Evolutionary conservation across 2,888 invertebrate species (phyloP), one percentile per base, ranked within the genome.

Genomic region (Sisyra nigra): DNA sequence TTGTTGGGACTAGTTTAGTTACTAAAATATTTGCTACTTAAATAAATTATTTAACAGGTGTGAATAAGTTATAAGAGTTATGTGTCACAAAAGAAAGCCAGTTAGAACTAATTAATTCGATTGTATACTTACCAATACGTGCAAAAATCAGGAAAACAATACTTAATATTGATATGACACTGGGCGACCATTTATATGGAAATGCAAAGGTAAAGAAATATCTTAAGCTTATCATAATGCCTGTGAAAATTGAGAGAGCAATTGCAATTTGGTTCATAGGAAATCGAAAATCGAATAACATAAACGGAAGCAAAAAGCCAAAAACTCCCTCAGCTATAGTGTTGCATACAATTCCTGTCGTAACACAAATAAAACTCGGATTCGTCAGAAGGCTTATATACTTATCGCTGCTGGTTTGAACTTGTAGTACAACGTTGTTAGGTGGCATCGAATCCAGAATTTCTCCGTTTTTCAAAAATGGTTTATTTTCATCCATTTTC

Each of bases 51-150:
- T n/a, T n/a, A n/a, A n/a, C n/a, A n/a, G n/a, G n/a, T n/a, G n/a
- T n/a, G n/a, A n/a, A n/a, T n/a, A n/a, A n/a, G n/a, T n/a, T n/a
- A n/a, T n/a, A n/a, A n/a, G n/a, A n/a, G n/a, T n/a, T n/a, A n/a
- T n/a, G n/a, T n/a, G n/a, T n/a, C n/a, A n/a, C n/a, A n/a, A n/a
- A n/a, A n/a, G n/a, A n/a, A 24, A 24, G 24, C 24, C 24, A 24
- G 24, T n/a, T n/a, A n/a, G n/a, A n/a, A n/a, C n/a, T n/a, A n/a
- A n/a, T n/a, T n/a, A n/a, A n/a, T n/a, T n/a, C n/a, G n/a, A n/a
- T n/a, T n/a, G n/a, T 18, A 18, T n/a, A 39, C 39, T 19, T 39
- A 39, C 39, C 19, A 29, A 39, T 19, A 7, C 39, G 39, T 6
- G 39, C 18, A 29, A 11, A 10, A 13, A 19, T 19, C 19, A 39